phyloP scores from a whole-genome alignment of 1,140 invertebrate species.

The Drosophila quadrilineata region DNA sequence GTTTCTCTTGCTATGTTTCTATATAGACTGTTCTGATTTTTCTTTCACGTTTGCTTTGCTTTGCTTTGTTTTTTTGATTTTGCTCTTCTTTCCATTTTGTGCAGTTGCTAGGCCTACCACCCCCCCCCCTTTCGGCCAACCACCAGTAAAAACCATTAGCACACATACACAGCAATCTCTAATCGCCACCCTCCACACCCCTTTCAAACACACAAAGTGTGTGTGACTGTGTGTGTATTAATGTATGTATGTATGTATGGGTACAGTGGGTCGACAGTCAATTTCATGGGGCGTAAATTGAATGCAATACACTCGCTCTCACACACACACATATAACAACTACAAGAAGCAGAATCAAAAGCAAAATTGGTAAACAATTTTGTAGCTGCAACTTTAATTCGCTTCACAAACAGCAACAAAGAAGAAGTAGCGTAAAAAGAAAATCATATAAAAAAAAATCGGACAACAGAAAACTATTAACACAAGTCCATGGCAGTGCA shows the following conservation, averaged over 20 bases:
- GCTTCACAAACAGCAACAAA: too few relatives aligned
- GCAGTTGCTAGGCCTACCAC: too few relatives aligned
- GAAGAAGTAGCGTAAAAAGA: neutral
- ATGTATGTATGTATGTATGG: neutral
- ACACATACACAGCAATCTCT: too few relatives aligned
- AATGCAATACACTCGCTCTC: conserved; percentile 56
- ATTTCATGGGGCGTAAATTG: conserved; percentile 64
- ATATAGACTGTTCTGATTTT: conserved; percentile 33
- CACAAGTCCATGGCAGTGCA: too few relatives aligned
- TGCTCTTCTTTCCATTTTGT: neutral
- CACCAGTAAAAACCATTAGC: too few relatives aligned
- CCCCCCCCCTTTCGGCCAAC: too few relatives aligned
- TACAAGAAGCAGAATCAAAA: neutral
- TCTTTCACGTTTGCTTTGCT: conserved; percentile 7
- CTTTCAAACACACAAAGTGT: neutral
- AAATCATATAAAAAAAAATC: neutral
- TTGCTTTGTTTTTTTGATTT: neutral
- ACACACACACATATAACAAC: conserved; percentile 4
- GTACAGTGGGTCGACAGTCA: conserved; percentile 18
- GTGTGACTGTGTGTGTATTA: neutral
- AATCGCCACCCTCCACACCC: too few relatives aligned
- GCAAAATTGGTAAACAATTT: conserved; percentile 37
- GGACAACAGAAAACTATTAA: conserved; percentile 10
- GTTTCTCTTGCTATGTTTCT: conserved; percentile 61
- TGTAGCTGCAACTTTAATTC: conserved; percentile 8